Evolutionary conservation across 2,888 invertebrate genomes (phyloP).

Genomic region (Gymnosoma rotundatum): DNA sequence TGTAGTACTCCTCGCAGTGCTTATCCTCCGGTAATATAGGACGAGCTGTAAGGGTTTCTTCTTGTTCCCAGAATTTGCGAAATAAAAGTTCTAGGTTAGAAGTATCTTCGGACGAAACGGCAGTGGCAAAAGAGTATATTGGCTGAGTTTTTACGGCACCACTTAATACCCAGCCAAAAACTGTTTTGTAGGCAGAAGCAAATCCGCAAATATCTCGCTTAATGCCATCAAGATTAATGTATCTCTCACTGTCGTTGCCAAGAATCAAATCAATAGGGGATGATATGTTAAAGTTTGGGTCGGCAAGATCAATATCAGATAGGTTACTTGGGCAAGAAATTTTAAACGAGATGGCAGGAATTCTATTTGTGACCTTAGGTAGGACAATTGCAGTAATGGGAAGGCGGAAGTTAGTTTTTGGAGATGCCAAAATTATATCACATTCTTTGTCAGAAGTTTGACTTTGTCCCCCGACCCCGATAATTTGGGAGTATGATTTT

Average conservation of each 20-base stretch:
- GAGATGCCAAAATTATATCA: not conserved
- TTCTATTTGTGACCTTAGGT: slow-evolving; percentile 4
- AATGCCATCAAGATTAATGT: slow-evolving; percentile 22
- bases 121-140: not conserved
- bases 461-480: slow-evolving; percentile 23
- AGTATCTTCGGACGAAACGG: too few species aligned
- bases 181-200: not conserved
- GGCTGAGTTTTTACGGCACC: not conserved
- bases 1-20: not conserved
- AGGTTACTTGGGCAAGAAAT: too few species aligned
- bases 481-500: slow-evolving; percentile 8
- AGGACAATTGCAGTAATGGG: not conserved
- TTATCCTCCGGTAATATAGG: too few species aligned
- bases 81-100: not conserved
- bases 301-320: slow-evolving; percentile 20
- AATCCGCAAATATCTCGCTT: not conserved
- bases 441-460: slow-evolving; percentile 38
- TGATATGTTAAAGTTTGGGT: slow-evolving; percentile 33
- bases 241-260: not conserved
- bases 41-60: not conserved
- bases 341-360: not conserved
- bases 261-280: slow-evolving; percentile 13
- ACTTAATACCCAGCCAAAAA: too few species aligned
- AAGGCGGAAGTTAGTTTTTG: not conserved
- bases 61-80: not conserved